phyloP scores from a whole-genome alignment of 2,888 invertebrate species.

The Noctua comes region DNA sequence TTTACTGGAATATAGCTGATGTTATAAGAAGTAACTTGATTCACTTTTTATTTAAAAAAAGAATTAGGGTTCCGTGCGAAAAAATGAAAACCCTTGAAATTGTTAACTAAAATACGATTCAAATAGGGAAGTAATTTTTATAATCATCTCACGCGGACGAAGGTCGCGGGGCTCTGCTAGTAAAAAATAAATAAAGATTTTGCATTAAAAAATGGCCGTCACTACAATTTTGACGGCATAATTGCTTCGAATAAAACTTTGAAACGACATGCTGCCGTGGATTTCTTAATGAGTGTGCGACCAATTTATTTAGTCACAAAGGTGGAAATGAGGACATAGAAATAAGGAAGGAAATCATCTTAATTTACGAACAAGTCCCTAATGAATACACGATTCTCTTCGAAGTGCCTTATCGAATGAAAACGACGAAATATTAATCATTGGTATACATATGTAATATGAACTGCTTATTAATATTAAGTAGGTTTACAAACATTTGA shows the following conservation, averaged over 20 bases:
- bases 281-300: background rate
- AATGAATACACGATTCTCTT: conserved; percentile 36
- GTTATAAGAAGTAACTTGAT: no score
- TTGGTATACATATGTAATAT: conserved; percentile 56
- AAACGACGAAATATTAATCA: conserved; percentile 57
- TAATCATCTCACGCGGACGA: no score
- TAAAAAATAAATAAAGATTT: background rate
- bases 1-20: no score
- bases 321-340: background rate
- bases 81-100: no score
- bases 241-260: background rate
- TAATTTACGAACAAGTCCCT: conserved; percentile 13
- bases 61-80: no score
- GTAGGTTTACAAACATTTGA: conserved; percentile 44
- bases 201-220: background rate
- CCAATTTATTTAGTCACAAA: background rate
- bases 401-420: conserved; percentile 46
- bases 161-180: no score
- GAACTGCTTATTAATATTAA: conserved; percentile 60
- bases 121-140: no score
- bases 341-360: background rate
- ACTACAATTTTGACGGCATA: background rate
- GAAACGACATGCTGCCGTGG: background rate
- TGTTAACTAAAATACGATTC: no score
- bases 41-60: no score